Evolutionary conservation across 2,888 invertebrate species (phyloP).

Genomic region (Eurytoma adleriae): DNA sequence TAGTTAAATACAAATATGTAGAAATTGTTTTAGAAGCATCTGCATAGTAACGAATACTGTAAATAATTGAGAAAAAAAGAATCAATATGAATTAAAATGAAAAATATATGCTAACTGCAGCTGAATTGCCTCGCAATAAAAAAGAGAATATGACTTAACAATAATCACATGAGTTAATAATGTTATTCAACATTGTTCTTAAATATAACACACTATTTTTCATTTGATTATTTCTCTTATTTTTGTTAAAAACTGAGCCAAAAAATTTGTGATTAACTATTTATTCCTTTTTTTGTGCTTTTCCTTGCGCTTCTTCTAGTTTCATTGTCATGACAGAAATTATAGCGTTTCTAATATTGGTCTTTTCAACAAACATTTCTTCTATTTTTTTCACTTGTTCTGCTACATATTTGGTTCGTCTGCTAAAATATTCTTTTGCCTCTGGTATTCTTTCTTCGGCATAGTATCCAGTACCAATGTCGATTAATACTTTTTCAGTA

Average conservation of each 20-base stretch:
- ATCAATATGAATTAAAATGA: conserved; percentile 11
- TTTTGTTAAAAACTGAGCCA: not conserved
- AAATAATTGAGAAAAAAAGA: conserved; percentile 9
- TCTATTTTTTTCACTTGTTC: conserved; percentile 98
- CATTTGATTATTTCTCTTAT: conserved; percentile 12
- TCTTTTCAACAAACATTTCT: conserved; percentile 88
- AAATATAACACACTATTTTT: conserved; percentile 29
- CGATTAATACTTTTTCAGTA: conserved; percentile 91
- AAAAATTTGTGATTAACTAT: not conserved
- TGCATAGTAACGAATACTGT: conserved; percentile 23
- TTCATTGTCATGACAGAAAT: conserved; percentile 88
- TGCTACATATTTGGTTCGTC: conserved; percentile 92
- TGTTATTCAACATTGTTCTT: conserved; percentile 14
- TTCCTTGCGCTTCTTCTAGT: conserved; percentile 77
- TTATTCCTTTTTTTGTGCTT: conserved; percentile 61
- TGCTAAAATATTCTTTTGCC: conserved; percentile 94
- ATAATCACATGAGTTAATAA: conserved; percentile 7
- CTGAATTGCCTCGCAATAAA: not conserved
- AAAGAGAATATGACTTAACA: conserved; percentile 15
- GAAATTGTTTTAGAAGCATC: conserved; percentile 28
- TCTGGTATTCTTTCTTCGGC: conserved; percentile 91
- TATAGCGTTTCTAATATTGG: conserved; percentile 87
- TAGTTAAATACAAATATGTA: conserved; percentile 14
- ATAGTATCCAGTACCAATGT: conserved; percentile 98
- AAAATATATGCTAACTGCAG: not conserved